Evolutionary conservation across 1,140 invertebrate genomes (phyloP).

Genomic region (Drosophila baimaii): DNA sequence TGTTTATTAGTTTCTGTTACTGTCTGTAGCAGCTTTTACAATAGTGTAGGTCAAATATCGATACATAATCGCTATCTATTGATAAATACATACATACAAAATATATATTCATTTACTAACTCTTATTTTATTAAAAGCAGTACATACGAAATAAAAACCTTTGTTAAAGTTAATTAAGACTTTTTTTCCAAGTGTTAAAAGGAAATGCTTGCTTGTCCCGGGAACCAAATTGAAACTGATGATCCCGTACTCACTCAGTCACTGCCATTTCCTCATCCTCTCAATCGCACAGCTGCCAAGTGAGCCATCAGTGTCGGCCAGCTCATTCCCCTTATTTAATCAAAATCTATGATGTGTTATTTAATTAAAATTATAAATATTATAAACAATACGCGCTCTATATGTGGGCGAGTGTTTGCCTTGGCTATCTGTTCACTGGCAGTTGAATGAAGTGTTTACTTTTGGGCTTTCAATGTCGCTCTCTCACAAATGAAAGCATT

Average conservation of each 20-base stretch:
- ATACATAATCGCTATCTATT: no score
- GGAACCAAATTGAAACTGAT: slow-evolving; percentile 64
- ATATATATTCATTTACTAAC: no score
- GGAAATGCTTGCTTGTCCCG: slow-evolving; percentile 62
- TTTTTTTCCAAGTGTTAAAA: slow-evolving; percentile 31
- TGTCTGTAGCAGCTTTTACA: no score
- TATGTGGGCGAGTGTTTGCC: slow-evolving; percentile 22
- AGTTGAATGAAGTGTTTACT: slow-evolving; percentile 68
- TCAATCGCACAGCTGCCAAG: slow-evolving; percentile 51
- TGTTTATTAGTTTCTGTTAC: no score
- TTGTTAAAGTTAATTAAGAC: no score
- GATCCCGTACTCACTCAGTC: slow-evolving; percentile 31
- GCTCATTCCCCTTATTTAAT: slow-evolving; percentile 51
- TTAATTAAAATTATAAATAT: slow-evolving; percentile 82
- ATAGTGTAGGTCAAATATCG: no score
- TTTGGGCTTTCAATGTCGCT: slow-evolving; percentile 51
- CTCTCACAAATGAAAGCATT: slow-evolving; percentile 49
- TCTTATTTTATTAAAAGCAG: no score
- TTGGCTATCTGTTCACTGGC: slow-evolving; percentile 49
- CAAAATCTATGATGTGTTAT: slow-evolving; percentile 61
- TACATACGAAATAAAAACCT: neutral
- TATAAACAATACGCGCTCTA: slow-evolving; percentile 70
- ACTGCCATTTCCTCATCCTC: slow-evolving; percentile 39
- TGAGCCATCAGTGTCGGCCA: slow-evolving; percentile 60
- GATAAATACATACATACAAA: no score